Base-by-base conservation (phyloP, 2,113 vertebrate species). In the Muntiacus muntjak region DNA sequence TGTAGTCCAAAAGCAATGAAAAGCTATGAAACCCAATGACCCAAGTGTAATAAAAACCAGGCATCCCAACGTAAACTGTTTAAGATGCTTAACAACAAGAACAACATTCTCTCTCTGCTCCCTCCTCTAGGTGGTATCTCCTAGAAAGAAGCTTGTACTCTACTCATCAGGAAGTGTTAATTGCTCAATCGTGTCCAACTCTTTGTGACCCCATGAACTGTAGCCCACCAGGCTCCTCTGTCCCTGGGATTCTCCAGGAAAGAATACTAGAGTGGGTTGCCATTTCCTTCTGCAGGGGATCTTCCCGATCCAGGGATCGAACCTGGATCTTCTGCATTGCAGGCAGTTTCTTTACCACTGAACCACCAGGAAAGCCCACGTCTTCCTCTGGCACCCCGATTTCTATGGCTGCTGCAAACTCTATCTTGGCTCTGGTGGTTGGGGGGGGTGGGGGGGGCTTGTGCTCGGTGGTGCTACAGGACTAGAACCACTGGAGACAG, bases 361-460 rank as follows among this genome's bases (percentile, higher is more conserved):
- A 76, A 9, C 40, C 23, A 26, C 71, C 71, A 76, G 23, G 23
- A 17, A 12, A 76, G 12, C 12, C 71, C 23, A 12, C 23, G 25
- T 26, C 36, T 11, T 40, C n/a, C 28, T 81, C 14, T 14, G 10
- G n/a, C 6, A 64, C 40, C 8, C 45, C 47, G 10, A 12, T 45
- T 45, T 62, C 19, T 55, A 25, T 11, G 78, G n/a, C 13, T 79
- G 28, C 57, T 43, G 57, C 9, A 26, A 94, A 81, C 54, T 45
- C 47, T 82, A 55, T 16, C 58, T 36, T 81, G 74, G 21, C 47
- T 81, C 45, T 55, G n/a, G 21, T 26, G 16, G 28, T 9, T 3
- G 16, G 12, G 0, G 0, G 4, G 36, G 11, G 11, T 11, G 47
- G 47, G 11, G 2, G 6, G 28, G 47, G 36, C 74, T n/a, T 47